These are phyloP conservation scores for Platichthys flesus DNA, from an alignment of 2,113 vertebrate species.

Conservation along the genomic window DNA sequence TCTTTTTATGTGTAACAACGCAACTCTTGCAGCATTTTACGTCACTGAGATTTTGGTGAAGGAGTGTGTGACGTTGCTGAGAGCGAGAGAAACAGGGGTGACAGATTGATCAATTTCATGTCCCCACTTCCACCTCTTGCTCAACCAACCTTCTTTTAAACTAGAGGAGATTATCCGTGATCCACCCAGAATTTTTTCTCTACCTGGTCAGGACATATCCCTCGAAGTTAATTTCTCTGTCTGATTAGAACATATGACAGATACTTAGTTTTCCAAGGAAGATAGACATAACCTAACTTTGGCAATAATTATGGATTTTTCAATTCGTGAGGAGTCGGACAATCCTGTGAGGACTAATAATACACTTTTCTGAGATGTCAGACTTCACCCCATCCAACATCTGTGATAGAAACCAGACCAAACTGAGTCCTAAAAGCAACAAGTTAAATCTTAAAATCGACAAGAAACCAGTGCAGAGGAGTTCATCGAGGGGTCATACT, in stretches of 20 bases:
- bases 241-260: constrained; percentile 6
- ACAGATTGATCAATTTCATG: constrained; percentile 12
- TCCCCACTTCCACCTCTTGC: no score
- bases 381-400: background rate
- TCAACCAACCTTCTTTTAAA: no score
- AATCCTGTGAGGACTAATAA: background rate
- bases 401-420: background rate
- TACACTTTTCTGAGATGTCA: background rate
- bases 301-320: no score
- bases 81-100: background rate
- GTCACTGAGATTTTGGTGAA: constrained; percentile 22
- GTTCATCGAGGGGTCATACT: background rate
- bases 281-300: background rate
- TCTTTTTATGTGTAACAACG: constrained; percentile 1
- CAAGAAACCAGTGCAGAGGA: constrained; percentile 3
- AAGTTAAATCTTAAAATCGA: constrained; percentile 20
- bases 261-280: background rate
- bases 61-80: background rate
- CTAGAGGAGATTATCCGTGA: no score
- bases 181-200: no score
- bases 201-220: no score
- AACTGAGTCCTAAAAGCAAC: constrained; percentile 4
- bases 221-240: no score
- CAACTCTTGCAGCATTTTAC: constrained; percentile 22
- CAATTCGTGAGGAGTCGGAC: background rate